Percentiles rank a stretch among this genome's conserved stretches.
phyloP scores from a whole-genome alignment of 2,113 vertebrate genomes.

The Perca schrenkii region DNA sequence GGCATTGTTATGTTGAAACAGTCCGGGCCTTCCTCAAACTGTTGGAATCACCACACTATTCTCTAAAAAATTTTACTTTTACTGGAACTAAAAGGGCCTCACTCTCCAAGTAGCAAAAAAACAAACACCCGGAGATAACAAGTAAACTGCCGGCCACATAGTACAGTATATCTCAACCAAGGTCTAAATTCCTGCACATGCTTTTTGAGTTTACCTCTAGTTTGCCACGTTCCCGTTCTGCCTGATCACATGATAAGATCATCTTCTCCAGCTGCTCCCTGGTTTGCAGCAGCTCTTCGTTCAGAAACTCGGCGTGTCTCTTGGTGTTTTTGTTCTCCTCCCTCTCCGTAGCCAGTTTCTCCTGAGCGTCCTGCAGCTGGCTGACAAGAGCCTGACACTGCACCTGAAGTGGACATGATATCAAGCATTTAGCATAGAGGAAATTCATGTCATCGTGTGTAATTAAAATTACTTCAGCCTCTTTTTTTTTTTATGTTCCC shows the following conservation, averaged over 20 bases:
- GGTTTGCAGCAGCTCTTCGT: slow-evolving; percentile 33
- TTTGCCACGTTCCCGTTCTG: slow-evolving; percentile 32
- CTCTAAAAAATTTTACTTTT: not conserved
- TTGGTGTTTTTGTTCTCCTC: slow-evolving; percentile 10
- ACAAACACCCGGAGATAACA: too few species aligned
- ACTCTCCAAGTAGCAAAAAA: too few species aligned
- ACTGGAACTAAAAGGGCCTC: not conserved
- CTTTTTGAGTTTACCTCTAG: slow-evolving; percentile 61
- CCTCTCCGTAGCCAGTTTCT: slow-evolving; percentile 51
- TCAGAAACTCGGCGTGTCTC: slow-evolving; percentile 12
- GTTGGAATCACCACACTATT: not conserved
- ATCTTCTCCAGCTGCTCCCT: slow-evolving; percentile 42
- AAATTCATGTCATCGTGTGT: not conserved
- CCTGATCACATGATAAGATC: accelerated
- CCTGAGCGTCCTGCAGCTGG: slow-evolving; percentile 66
- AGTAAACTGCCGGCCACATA: not conserved
- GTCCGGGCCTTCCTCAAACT: not conserved
- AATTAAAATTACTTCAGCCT: not conserved
- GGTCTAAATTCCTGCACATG: too few species aligned
- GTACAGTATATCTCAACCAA: not conserved
- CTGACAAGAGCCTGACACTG: slow-evolving; percentile 53
- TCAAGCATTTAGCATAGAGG: not conserved
- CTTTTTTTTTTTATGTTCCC: not conserved
- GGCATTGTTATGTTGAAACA: not conserved
- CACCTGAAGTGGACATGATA: slow-evolving; percentile 29